Evolutionary conservation across 2,797 vertebrate species (phyloP).

Genomic region (Scomberomorus guttatus): DNA sequence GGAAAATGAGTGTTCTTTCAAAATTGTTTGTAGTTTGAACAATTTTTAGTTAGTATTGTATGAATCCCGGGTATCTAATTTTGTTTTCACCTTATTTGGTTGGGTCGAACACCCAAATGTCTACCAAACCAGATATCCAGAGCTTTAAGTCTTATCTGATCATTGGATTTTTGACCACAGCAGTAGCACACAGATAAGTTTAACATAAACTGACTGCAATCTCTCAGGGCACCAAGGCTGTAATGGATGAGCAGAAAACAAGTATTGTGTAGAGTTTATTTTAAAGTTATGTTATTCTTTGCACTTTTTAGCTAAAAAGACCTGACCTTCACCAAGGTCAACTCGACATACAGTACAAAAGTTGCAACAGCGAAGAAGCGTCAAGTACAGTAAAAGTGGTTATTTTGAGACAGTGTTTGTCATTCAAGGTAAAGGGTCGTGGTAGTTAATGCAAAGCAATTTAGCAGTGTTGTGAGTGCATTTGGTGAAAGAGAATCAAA

Average conservation of each 20-base stretch:
- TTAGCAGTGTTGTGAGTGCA: not conserved
- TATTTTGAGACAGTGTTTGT: not conserved
- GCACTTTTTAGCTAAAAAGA: not conserved
- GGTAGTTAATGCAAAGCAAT: not conserved
- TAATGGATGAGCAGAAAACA: not conserved
- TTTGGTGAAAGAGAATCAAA: not conserved
- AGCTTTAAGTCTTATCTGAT: not conserved
- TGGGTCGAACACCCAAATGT: too few species aligned
- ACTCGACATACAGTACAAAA: not conserved
- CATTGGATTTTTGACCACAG: not conserved
- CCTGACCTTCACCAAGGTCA: conserved; percentile 3
- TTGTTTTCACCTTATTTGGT: not conserved
- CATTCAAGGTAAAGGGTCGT: not conserved
- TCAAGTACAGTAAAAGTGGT: not conserved
- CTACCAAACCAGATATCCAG: not conserved
- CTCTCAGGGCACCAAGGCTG: not conserved
- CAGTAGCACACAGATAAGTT: not conserved
- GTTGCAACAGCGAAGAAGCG: not conserved
- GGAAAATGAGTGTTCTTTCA: not conserved
- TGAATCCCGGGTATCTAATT: not conserved
- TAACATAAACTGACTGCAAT: not conserved
- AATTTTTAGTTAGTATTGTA: not conserved
- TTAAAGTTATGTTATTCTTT: not conserved
- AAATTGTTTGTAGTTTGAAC: not conserved
- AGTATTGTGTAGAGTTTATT: not conserved